phyloP scores from a whole-genome alignment of 1,140 invertebrate species.

The Schlechtendalia chinensis region DNA sequence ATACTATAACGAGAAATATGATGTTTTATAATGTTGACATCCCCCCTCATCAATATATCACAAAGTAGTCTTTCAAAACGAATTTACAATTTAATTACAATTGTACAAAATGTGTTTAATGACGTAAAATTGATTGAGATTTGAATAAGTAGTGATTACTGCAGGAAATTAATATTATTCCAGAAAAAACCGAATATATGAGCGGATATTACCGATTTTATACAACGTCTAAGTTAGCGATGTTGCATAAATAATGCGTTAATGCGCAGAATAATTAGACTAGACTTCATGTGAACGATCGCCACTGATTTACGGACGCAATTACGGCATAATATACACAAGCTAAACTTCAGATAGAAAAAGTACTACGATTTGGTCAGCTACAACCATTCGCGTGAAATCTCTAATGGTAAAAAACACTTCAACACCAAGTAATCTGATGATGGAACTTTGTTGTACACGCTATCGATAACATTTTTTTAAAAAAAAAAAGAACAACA shows the following conservation, averaged over 20 bases:
- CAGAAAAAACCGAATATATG: too few species aligned
- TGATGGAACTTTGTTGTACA: neutral
- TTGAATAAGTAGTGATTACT: too few species aligned
- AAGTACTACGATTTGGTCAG: neutral
- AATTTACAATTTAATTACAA: neutral
- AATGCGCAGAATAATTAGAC: too few species aligned
- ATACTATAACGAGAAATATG: neutral
- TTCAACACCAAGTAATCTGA: constrained; percentile 2
- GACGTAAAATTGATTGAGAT: too few species aligned
- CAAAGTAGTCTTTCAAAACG: constrained; percentile 13
- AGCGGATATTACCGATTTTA: too few species aligned
- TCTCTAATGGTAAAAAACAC: neutral
- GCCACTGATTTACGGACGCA: neutral
- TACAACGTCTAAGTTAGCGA: too few species aligned
- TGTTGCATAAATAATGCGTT: too few species aligned
- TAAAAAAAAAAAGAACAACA: too few species aligned
- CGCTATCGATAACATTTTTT: neutral
- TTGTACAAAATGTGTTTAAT: neutral
- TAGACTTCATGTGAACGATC: neutral
- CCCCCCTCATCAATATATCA: neutral
- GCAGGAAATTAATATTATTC: too few species aligned
- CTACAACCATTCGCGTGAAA: neutral
- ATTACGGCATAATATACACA: too few species aligned
- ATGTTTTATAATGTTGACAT: neutral
- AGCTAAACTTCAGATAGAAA: neutral